Percentiles rank a stretch among this genome's conserved stretches.
Conservation (phyloP, 2,888 invertebrate genomes). For the Caenorhabditis macrosperma region DNA sequence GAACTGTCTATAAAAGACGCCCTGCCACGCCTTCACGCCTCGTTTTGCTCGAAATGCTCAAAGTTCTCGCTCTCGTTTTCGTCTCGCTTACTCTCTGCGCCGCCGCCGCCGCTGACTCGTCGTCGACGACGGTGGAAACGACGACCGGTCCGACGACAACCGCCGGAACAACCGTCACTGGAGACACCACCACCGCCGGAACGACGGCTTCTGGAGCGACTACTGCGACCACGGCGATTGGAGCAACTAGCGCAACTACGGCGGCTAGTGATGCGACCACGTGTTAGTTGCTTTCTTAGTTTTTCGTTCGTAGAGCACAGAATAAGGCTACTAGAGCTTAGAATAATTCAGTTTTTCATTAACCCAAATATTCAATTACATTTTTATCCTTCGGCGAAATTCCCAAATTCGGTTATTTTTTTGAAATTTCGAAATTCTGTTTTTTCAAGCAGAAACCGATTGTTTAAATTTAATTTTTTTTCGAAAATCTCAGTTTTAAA, state of each 20-base stretch:
- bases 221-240: not conserved
- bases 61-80: not conserved
- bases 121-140: not conserved
- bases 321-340: too few relatives aligned
- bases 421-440: too few relatives aligned
- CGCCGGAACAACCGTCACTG: slow-evolving; percentile 6
- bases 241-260: too few relatives aligned
- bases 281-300: too few relatives aligned
- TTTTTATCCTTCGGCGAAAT: too few relatives aligned
- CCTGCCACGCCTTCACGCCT: not conserved
- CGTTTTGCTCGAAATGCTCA: not conserved
- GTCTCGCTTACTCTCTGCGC: not conserved
- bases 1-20: slow-evolving; percentile 27
- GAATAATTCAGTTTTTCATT: too few relatives aligned
- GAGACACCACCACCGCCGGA: slow-evolving; percentile 7
- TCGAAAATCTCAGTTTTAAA: too few relatives aligned
- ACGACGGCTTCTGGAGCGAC: slow-evolving; percentile 22
- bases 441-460: too few relatives aligned
- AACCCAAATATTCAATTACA: too few relatives aligned
- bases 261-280: slow-evolving; percentile 3
- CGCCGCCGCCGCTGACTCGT: not conserved
- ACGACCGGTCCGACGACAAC: not conserved
- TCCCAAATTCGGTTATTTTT: too few relatives aligned
- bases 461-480: too few relatives aligned
- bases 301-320: too few relatives aligned